phyloP scores from a whole-genome alignment of 1,140 invertebrate species.

The roundworm (Caenorhabditis elegans) region WBcel235 BX284602.5:8403501-8404000 shows the following conservation, averaged over 20 bases:
- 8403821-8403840: no score
- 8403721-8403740: no score
- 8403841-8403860: no score
- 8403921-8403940: conserved; percentile 86
- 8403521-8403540: no score
- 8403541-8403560: background rate
- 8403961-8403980: conserved; percentile 88
- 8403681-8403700: conserved; percentile 16
- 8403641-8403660: conserved; percentile 46
- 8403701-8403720: no score
- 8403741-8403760: background rate
- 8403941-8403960: conserved; percentile 79
- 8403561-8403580: no score
- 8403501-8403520: no score
- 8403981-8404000: conserved; percentile 90
- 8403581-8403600: conserved; percentile 49
- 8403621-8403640: conserved; percentile 35
- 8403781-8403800: background rate
- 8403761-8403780: background rate
- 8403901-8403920: conserved; percentile 87
- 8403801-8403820: background rate
- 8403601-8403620: conserved; percentile 36
- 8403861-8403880: background rate
- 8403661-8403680: conserved; percentile 45
- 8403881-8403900: conserved; percentile 13